Base-by-base conservation (phyloP, 1,140 invertebrate genomes). In the Hirudo medicinalis region DNA sequence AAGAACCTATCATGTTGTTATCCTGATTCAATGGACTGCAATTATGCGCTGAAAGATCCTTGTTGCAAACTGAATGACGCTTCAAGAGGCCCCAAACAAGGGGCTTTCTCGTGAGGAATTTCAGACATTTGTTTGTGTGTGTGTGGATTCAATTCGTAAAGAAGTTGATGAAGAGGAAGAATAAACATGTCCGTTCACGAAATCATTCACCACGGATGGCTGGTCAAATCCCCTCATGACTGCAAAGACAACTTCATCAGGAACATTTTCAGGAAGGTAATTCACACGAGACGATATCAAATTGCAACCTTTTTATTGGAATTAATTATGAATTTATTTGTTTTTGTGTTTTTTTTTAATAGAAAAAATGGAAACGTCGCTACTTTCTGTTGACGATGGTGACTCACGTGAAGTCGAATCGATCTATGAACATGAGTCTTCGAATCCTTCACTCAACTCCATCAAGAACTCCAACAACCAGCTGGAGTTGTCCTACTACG, bases 401-500 rank as follows among this genome's bases (percentile, higher is more conserved):
- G 29, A 32, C 57, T n/a, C 57, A 22, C 29, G 22, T 63, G 1
- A 22, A 63, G 29, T 11, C 6, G 3, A 32, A 63, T 11, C 3
- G 22, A 11, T 63, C 57, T 0, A 0, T 32, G 22, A 32, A 36
- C 32, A 36, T 63, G 57, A 32, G 22, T 63, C 57, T 11, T 25
- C 29, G 6, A 63, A 63, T 32, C 57, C 57, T 63, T 25, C 13
- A 4, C 22, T 25, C 22, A 25, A 22, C 11, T 22, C 57, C 29
- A 32, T 6, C 57, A 63, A 25, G 57, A 32, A 63, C 20, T 63
- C 17, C 6, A 63, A 63, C 57, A 63, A n/a, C 57, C 22, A 63
- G 8, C 57, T 25, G 6, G 69, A 49, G n/a, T 49, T 70, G n/a
- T 22, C 22, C 40, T 70, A 70, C 69, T 70, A 70, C 29, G 69